Conservation (phyloP, 2,797 vertebrate genomes). For the Myotis pilosus region DNA sequence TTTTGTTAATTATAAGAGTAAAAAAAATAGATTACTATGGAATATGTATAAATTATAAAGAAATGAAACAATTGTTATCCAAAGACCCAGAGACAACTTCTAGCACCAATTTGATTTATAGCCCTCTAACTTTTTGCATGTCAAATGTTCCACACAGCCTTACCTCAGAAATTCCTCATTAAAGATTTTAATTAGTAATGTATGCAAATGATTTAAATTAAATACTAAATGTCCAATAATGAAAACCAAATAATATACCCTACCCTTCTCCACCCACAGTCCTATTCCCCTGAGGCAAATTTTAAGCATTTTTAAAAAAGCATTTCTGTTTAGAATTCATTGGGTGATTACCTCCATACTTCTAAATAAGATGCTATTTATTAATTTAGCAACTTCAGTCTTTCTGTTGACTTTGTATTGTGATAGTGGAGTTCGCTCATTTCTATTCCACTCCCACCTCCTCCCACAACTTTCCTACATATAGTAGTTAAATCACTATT, state of each 20-base stretch:
- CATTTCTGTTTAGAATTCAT: background rate
- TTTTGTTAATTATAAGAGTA: background rate
- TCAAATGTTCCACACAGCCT: background rate
- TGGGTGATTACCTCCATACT: background rate
- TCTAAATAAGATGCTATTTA: background rate
- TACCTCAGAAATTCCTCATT: background rate
- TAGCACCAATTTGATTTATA: background rate
- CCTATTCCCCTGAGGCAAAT: background rate
- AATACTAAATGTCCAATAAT: background rate
- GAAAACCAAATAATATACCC: background rate
- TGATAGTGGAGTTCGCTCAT: background rate
- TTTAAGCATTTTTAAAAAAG: background rate
- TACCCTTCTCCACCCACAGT: background rate
- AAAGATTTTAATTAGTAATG: conserved; percentile 8
- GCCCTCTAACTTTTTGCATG: background rate
- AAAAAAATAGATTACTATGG: background rate
- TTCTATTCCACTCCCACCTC: background rate
- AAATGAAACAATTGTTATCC: background rate
- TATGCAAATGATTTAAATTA: conserved; percentile 8
- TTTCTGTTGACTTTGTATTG: background rate
- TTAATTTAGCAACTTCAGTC: background rate
- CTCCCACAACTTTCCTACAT: background rate
- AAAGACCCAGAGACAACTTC: background rate
- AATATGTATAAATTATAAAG: conserved; percentile 5
- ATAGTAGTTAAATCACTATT: background rate